Conservation (phyloP, 1,140 invertebrate genomes). For the Monomorium pharaonis region DNA sequence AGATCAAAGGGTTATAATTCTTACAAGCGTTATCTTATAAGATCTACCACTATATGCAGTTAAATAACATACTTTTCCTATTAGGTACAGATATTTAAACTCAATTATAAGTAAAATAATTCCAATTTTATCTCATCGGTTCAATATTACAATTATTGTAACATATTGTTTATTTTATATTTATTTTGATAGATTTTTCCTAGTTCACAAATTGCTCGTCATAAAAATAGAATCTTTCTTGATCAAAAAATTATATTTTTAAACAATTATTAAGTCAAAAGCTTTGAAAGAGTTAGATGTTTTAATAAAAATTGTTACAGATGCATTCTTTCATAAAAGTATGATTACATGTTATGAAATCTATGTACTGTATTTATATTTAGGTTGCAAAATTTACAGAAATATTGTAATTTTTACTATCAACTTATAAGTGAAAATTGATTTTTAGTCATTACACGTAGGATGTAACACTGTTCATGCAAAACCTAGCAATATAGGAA, state of each 20-base stretch:
- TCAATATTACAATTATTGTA: slow-evolving; percentile 25
- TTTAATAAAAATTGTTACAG: slow-evolving; percentile 55
- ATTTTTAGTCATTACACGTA: not conserved
- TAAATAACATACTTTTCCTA: slow-evolving; percentile 8
- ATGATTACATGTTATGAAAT: slow-evolving; percentile 61
- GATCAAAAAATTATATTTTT: slow-evolving; percentile 11
- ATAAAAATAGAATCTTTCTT: slow-evolving; percentile 41
- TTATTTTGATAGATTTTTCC: slow-evolving; percentile 19
- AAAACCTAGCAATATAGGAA: not conserved
- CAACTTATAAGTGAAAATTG: slow-evolving; percentile 23
- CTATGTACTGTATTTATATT: slow-evolving; percentile 2
- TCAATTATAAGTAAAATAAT: slow-evolving; percentile 18
- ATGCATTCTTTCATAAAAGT: slow-evolving; percentile 34
- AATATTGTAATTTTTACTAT: slow-evolving; percentile 10
- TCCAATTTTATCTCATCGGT: not conserved
- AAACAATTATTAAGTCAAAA: slow-evolving; percentile 37
- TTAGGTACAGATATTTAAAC: slow-evolving; percentile 15
- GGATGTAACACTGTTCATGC: not conserved
- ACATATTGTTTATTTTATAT: slow-evolving; percentile 9
- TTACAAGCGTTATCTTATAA: not conserved
- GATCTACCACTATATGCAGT: slow-evolving; percentile 4
- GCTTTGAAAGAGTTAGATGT: slow-evolving; percentile 19
- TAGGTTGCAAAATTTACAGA: slow-evolving; percentile 33
- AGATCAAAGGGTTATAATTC: no score
- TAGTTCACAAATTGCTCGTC: slow-evolving; percentile 31